A percentile compares a stretch with the other conserved stretches of the same genome.
These are phyloP conservation scores for Nyctibius grandis DNA, from an alignment of 2,797 vertebrate genomes.

Conservation along the genomic window DNA sequence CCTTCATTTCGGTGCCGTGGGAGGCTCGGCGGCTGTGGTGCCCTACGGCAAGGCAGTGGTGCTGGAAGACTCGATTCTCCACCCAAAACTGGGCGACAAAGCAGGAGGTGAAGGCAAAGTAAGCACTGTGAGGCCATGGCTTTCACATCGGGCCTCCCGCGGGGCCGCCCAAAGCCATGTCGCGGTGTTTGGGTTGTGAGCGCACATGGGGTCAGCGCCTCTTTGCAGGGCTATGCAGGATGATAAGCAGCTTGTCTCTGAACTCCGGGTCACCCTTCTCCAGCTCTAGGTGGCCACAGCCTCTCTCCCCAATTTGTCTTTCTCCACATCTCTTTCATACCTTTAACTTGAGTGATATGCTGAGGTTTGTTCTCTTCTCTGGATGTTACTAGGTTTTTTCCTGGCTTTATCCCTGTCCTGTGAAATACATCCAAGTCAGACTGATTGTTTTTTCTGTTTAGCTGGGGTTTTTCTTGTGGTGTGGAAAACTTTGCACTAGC, in stretches of 20 bases:
- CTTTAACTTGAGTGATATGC: not conserved
- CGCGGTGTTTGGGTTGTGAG: not conserved
- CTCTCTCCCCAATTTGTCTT: not conserved
- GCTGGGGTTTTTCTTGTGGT: not conserved
- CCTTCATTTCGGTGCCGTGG: not conserved
- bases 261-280: not conserved
- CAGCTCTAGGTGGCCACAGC: not conserved
- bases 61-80: not conserved
- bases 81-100: not conserved
- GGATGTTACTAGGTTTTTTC: not conserved
- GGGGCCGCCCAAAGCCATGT: accelerated
- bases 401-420: not conserved
- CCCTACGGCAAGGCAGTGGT: accelerated
- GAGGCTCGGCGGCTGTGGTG: accelerated
- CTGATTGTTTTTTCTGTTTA: not conserved
- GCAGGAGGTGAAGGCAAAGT: not conserved
- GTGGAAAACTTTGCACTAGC: not conserved
- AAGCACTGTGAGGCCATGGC: accelerated
- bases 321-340: not conserved
- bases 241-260: not conserved
- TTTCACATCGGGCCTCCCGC: accelerated
- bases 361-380: not conserved
- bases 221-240: too few relatives aligned
- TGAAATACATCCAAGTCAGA: not conserved
- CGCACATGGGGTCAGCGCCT: accelerated